Evolutionary conservation across 2,797 vertebrate species (phyloP).

Genomic region (Coregonus suidteri): DNA sequence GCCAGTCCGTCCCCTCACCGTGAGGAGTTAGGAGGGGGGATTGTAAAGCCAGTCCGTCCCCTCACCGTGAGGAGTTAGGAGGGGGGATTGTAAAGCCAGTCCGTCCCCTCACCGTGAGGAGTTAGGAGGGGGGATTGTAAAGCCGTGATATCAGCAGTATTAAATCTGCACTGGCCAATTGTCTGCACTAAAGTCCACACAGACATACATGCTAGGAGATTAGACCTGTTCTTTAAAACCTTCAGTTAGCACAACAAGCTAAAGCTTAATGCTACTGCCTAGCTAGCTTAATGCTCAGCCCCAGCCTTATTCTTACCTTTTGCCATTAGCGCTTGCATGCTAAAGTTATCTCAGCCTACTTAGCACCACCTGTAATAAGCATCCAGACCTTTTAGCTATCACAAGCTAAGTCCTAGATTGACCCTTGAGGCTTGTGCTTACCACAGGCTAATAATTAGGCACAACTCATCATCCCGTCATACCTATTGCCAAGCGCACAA

Average conservation of each 20-base stretch:
- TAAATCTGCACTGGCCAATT: constrained; percentile 58
- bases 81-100: too few relatives aligned
- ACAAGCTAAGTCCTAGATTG: neutral
- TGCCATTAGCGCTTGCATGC: neutral
- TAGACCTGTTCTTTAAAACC: neutral
- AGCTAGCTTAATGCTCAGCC: neutral
- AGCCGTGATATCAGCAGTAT: constrained; percentile 63
- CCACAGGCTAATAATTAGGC: neutral
- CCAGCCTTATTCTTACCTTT: neutral
- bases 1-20: too few relatives aligned
- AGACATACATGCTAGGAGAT: neutral
- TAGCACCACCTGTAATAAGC: neutral
- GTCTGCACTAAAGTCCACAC: constrained; percentile 52
- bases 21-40: too few relatives aligned
- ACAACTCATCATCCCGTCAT: neutral
- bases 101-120: too few relatives aligned
- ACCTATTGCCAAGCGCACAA: neutral
- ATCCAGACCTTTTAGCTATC: neutral
- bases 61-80: too few relatives aligned
- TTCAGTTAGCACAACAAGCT: neutral
- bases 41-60: too few relatives aligned
- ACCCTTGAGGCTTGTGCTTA: neutral
- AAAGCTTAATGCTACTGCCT: neutral
- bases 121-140: constrained; percentile 40
- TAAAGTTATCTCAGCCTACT: neutral